A percentile compares a stretch with the other conserved stretches of the same genome.
Evolutionary conservation across 2,113 vertebrate species (phyloP).

Genomic region (Myiopsitta monachus): DNA sequence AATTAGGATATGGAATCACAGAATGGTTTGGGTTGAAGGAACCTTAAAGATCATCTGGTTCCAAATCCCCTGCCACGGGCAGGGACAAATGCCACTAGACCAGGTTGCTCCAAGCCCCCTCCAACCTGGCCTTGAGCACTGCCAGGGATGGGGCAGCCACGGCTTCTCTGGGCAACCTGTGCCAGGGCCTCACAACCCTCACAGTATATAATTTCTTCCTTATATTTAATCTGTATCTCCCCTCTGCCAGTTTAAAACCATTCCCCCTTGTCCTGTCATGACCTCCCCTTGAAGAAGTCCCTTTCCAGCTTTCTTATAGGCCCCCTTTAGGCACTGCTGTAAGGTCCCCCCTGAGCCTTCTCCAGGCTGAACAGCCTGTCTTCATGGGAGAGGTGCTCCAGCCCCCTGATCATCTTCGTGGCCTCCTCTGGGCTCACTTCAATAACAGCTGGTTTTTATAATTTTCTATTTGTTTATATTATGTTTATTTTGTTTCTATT

Average conservation of each 20-base stretch:
- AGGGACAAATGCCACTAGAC: background rate
- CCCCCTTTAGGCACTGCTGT: background rate
- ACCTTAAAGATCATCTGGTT: background rate
- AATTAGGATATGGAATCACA: background rate
- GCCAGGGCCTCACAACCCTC: background rate
- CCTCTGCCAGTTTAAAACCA: background rate
- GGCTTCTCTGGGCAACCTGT: background rate
- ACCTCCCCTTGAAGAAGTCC: background rate
- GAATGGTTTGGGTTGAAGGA: background rate
- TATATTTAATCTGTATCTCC: background rate
- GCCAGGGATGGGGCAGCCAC: background rate
- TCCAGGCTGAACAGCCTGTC: background rate
- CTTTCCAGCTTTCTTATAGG: background rate
- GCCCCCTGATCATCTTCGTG: background rate
- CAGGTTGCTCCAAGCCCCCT: no score
- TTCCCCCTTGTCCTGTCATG: background rate
- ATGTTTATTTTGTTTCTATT: background rate
- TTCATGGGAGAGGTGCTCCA: background rate
- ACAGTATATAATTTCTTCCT: background rate
- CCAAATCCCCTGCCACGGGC: no score
- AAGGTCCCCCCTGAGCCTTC: background rate
- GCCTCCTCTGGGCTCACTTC: background rate
- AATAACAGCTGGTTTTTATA: background rate
- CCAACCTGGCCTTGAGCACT: background rate
- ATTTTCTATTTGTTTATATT: background rate